Evolutionary conservation across 2,113 vertebrate genomes (phyloP), one percentile per base, ranked within the genome.

Genomic region (Dolichallabes microphthalmus): DNA sequence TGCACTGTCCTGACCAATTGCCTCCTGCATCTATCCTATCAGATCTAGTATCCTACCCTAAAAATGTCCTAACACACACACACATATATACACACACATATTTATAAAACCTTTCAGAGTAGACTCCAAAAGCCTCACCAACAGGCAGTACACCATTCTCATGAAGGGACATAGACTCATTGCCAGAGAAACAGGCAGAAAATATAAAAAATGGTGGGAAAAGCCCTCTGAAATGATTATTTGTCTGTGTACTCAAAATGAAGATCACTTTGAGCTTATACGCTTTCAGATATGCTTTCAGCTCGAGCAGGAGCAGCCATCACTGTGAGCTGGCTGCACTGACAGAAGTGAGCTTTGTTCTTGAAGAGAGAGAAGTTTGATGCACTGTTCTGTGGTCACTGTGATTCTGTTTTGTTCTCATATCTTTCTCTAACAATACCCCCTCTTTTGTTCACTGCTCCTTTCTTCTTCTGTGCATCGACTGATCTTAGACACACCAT

Each of bases 321-420:
- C 55, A 73, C 66, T 5, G 66, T 63, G 50, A 87, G 86, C 73
- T 20, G 32, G 66, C 53, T n/a, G n/a, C n/a, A 64, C 57, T 57
- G 27, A 87, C 66, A 84, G 30, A 84, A 84, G 76, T 45, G 66
- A 35, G 77, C 86, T 84, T 87, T 87, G 86, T 87, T 87, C 86
- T 75, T 53, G 57, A 69, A 80, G 58, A 83, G 79, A 30, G 64
- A 55, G 11, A 73, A 80, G 76, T 81, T 60, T 87, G 77, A 80
- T 74, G 82, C 73, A 73, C 73, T 83, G 58, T 35, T 81, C 71
- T 75, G 73, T 82, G 79, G 78, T 55, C 82, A 87, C 82, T 87
- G 77, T 64, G 73, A 77, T 85, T 81, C 53, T 39, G 58, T 66
- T 80, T 17, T 82, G 35, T 87, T 79, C 74, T 55, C 80, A 63